These are phyloP conservation scores for Papilio machaon DNA, from an alignment of 1,140 invertebrate genomes.

Conservation along the genomic window DNA sequence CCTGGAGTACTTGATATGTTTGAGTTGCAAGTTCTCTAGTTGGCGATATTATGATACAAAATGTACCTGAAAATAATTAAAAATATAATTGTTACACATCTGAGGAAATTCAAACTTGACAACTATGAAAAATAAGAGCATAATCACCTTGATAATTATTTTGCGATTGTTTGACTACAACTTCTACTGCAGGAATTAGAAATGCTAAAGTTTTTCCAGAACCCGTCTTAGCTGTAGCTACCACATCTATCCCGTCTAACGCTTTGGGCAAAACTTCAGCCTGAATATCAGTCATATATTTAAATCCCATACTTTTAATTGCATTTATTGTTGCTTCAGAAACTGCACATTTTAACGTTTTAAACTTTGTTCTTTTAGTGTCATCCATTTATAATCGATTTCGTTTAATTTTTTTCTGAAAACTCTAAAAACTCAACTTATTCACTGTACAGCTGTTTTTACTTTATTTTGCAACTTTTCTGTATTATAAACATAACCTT, in stretches of 20 bases:
- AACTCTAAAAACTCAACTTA: background rate
- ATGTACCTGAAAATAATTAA: constrained; percentile 83
- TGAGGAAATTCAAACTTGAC: background rate
- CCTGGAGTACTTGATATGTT: constrained; percentile 93
- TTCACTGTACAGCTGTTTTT: background rate
- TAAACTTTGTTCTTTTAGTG: constrained; percentile 63
- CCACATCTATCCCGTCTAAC: constrained; percentile 91
- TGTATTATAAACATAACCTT: constrained; percentile 3
- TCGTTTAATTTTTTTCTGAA: constrained; percentile 22
- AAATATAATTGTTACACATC: background rate
- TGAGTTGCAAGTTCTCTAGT: constrained; percentile 96
- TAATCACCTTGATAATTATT: constrained; percentile 87
- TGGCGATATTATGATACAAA: constrained; percentile 94
- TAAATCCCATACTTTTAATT: constrained; percentile 80
- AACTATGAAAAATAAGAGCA: constrained; percentile 20
- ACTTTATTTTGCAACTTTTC: background rate
- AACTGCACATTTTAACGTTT: constrained; percentile 58
- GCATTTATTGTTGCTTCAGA: constrained; percentile 56
- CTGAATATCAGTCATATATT: constrained; percentile 94
- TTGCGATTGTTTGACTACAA: constrained; percentile 88
- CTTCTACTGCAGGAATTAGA: constrained; percentile 92
- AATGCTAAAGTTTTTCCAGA: constrained; percentile 88
- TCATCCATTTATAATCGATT: constrained; percentile 50
- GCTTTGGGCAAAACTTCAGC: constrained; percentile 89
- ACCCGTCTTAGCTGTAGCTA: constrained; percentile 97